These are phyloP conservation scores for Thumatha senex DNA, from an alignment of 2,888 invertebrate species.

Conservation along the genomic window DNA sequence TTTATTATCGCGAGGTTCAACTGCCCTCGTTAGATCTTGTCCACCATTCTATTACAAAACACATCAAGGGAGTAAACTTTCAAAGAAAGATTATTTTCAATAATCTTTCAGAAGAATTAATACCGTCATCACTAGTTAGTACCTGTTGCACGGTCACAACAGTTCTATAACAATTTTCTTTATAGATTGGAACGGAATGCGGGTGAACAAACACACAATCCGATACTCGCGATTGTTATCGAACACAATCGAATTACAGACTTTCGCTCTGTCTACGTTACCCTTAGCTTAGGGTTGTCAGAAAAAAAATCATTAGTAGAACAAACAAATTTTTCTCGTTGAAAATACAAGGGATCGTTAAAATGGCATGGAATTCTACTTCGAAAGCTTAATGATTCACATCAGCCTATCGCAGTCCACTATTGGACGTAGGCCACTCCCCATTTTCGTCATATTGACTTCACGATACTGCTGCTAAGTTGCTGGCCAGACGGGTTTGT, in stretches of 20 bases:
- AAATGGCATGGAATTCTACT: too few species aligned
- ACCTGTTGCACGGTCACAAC: constrained; percentile 58
- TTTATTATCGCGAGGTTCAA: too few species aligned
- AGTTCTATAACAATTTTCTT: constrained; percentile 57
- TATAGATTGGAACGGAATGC: constrained; percentile 45
- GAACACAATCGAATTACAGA: constrained; percentile 79
- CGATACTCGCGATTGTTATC: constrained; percentile 72
- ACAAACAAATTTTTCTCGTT: neutral
- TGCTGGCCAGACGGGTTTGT: too few species aligned
- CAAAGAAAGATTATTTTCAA: neutral
- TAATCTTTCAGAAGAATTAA: constrained; percentile 31
- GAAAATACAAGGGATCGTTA: neutral
- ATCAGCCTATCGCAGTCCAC: too few species aligned
- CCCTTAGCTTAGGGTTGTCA: constrained; percentile 28
- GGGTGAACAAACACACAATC: constrained; percentile 59
- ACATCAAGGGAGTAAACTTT: too few species aligned
- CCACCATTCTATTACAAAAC: too few species aligned
- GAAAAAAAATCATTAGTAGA: neutral
- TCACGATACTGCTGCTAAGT: too few species aligned
- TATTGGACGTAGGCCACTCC: too few species aligned
- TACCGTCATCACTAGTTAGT: constrained; percentile 21
- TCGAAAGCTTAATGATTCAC: too few species aligned
- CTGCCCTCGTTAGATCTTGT: too few species aligned
- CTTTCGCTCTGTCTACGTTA: constrained; percentile 53
- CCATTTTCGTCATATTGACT: too few species aligned